A percentile compares a stretch with the other conserved stretches of the same genome.
These are phyloP conservation scores for Agrochola circellaris DNA, from an alignment of 2,888 invertebrate genomes.

Conservation along the genomic window DNA sequence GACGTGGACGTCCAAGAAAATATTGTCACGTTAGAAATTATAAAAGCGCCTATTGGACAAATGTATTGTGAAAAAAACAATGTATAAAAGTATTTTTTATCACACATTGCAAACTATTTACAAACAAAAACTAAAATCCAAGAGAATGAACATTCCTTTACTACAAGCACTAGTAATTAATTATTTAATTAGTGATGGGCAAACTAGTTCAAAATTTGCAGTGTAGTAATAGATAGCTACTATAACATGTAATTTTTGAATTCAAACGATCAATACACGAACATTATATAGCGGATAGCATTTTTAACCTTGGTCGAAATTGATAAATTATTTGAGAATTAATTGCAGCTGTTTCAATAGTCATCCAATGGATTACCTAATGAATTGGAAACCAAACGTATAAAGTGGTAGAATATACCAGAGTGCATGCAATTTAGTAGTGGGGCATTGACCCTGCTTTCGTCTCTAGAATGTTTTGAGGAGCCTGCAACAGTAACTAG, in stretches of 20 bases:
- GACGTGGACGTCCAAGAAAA: too few relatives aligned
- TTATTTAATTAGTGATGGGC: neutral
- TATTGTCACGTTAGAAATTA: too few relatives aligned
- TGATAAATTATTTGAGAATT: slow-evolving; percentile 44
- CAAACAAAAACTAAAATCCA: neutral
- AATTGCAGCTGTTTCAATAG: slow-evolving; percentile 45
- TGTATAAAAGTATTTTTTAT: too few relatives aligned
- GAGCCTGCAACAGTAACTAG: slow-evolving; percentile 11
- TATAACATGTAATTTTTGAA: neutral
- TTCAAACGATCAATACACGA: slow-evolving; percentile 16
- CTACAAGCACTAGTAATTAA: neutral
- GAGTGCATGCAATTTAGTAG: slow-evolving; percentile 25
- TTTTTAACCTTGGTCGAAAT: slow-evolving; percentile 57
- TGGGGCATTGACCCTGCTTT: slow-evolving; percentile 67
- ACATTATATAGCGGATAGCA: slow-evolving; percentile 37
- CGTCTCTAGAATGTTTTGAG: slow-evolving; percentile 66
- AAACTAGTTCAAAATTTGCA: neutral
- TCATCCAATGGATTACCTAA: slow-evolving; percentile 46
- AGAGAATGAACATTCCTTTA: neutral
- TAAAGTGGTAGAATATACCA: slow-evolving; percentile 31
- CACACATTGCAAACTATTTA: neutral
- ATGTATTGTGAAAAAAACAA: too few relatives aligned
- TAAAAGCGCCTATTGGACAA: too few relatives aligned
- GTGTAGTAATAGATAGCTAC: neutral
- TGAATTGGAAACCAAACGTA: slow-evolving; percentile 31